Conservation (phyloP, 2,888 invertebrate species). For the Rhagonycha fulva region DNA sequence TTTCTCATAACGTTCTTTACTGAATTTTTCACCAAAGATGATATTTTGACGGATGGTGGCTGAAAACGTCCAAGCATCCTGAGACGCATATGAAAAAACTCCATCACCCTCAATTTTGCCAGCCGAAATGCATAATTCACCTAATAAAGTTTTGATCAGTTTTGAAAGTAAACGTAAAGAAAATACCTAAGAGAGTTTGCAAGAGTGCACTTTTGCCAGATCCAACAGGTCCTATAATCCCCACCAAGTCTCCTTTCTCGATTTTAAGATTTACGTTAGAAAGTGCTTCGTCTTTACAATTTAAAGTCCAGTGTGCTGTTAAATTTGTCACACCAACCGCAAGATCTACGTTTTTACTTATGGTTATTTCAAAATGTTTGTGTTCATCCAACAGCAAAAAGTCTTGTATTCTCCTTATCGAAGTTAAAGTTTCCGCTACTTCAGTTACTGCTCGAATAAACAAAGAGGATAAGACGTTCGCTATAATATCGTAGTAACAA, state of each 20-base stretch:
- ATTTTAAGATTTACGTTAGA: constrained; percentile 45
- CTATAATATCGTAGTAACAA: constrained; percentile 60
- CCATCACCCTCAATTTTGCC: constrained; percentile 71
- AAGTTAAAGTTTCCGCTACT: constrained; percentile 56
- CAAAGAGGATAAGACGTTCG: constrained; percentile 63
- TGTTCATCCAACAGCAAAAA: constrained; percentile 52
- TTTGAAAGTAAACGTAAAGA: neutral
- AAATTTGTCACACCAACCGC: constrained; percentile 44
- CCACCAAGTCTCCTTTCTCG: constrained; percentile 55
- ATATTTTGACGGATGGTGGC: constrained; percentile 83
- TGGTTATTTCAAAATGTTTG: constrained; percentile 29
- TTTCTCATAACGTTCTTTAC: constrained; percentile 61
- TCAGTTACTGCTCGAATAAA: constrained; percentile 59
- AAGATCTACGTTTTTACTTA: constrained; percentile 42
- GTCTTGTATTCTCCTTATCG: constrained; percentile 54
- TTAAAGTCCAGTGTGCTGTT: constrained; percentile 49
- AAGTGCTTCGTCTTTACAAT: constrained; percentile 46
- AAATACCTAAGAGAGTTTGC: constrained; percentile 67
- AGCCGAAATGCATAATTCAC: constrained; percentile 61
- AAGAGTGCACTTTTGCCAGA: constrained; percentile 70
- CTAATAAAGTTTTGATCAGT: constrained; percentile 50
- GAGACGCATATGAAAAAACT: constrained; percentile 73
- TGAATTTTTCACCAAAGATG: constrained; percentile 72
- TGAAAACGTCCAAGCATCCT: constrained; percentile 85
- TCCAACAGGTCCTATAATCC: constrained; percentile 62